Percentiles rank a stretch among this genome's conserved stretches.
Conservation (phyloP, 2,888 invertebrate genomes). For the Norana najaformis region DNA sequence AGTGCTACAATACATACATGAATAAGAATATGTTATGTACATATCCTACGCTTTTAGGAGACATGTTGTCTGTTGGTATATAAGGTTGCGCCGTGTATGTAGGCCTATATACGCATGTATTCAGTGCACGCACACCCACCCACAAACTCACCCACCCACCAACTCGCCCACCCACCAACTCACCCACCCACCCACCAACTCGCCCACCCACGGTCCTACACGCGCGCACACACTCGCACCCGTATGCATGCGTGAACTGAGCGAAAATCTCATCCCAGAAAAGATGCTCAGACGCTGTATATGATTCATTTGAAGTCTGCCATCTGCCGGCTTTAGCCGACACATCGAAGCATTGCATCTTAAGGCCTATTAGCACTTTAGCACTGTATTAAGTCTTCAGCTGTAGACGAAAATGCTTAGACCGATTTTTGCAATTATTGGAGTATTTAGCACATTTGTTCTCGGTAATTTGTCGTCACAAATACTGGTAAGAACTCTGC, state of each 20-base stretch:
- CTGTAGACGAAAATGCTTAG: not conserved
- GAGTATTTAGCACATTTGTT: constrained; percentile 13
- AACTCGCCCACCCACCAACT: too few relatives aligned
- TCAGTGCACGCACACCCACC: not conserved
- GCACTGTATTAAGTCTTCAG: not conserved
- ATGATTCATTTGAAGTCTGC: not conserved
- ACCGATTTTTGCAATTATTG: not conserved
- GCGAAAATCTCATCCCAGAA: not conserved
- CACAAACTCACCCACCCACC: too few relatives aligned
- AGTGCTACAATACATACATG: too few relatives aligned
- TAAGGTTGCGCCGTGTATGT: not conserved
- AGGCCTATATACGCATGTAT: too few relatives aligned
- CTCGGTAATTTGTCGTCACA: constrained; percentile 5
- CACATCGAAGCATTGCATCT: not conserved
- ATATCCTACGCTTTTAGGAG: not conserved
- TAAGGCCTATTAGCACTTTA: not conserved
- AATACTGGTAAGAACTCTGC: not conserved
- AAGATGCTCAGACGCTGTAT: not conserved
- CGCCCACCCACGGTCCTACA: too few relatives aligned
- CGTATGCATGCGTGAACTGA: not conserved
- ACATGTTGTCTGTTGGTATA: not conserved
- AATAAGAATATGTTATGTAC: not conserved
- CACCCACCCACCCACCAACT: not conserved
- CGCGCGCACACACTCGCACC: not conserved
- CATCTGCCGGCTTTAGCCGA: not conserved